Evolutionary conservation across 2,888 invertebrate genomes (phyloP), one percentile per base, ranked within the genome.

Genomic region (Digitonthophagus gazella): DNA sequence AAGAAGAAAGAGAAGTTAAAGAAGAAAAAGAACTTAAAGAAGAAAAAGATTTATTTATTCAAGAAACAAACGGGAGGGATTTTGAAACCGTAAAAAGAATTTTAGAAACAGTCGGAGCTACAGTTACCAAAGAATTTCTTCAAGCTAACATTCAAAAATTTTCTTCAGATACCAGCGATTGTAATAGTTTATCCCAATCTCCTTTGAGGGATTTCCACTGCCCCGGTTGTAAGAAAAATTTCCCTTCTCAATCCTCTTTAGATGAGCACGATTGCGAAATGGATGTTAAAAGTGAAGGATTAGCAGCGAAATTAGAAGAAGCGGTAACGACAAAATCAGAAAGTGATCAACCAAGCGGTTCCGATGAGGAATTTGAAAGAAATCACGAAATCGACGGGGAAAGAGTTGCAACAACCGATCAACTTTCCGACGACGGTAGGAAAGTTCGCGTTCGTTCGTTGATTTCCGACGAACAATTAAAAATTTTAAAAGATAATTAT

Each of bases 381-480:
- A 73, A 76, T 73, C 84, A 83, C 67, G 86, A 85, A 57, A 83
- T 86, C 54, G 83, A 86, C 67, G 78, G 80, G 55, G 90, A 90
- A 75, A 86, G 85, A 15, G 80, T 82, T 15, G 80, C 83, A 1
- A 83, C 83, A 1, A 83, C 82, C 2, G 82, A 83, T 71, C 83
- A 83, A 70, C 81, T 80, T 63, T 81, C 82, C 1, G 84, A 83
- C 75, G 84, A 85, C 71, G 92, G 91, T 56, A 87, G 93, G 72
- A 93, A 95, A 80, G 95, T 95, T 11, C 88, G 98, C 75, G 96
- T 97, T 0, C 88, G 98, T 69, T 97, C 97, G 4, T 90, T 97
- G 72, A 93, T 99, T 72, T 95, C 93, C 58, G 98, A 98, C 78
- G 96, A 96, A 79, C 98, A 98, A 81, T 90, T 97, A 78, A 89